Percentiles rank a stretch among this genome's conserved stretches.
These are phyloP conservation scores for Holothuria leucospilota DNA, from an alignment of 53 echinoderm and acorn worm genomes.

Conservation along the genomic window DNA sequence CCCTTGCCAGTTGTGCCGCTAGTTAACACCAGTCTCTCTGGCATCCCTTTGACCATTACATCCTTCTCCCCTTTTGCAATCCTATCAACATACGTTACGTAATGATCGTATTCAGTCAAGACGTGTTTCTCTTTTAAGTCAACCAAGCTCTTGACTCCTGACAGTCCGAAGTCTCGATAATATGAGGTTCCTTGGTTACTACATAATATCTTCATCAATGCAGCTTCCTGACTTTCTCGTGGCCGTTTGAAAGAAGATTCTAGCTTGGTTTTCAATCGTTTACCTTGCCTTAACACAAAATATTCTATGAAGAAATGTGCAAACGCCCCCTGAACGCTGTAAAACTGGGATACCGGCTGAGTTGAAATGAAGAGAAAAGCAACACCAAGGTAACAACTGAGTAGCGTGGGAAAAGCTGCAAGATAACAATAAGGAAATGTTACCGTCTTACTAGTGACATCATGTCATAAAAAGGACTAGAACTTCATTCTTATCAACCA, in stretches of 20 bases:
- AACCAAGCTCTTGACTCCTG: background rate
- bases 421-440: background rate
- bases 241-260: background rate
- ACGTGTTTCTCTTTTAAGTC: background rate
- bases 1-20: conserved; percentile 7
- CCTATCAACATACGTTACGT: background rate
- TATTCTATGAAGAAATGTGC: background rate
- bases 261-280: background rate
- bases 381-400: background rate
- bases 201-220: background rate
- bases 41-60: conserved; percentile 1
- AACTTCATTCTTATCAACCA: too few species aligned
- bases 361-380: conserved; percentile 21
- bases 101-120: conserved; percentile 7
- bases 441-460: too few species aligned
- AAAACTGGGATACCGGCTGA: conserved; percentile 24
- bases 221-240: background rate
- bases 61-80: background rate
- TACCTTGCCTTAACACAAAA: background rate
- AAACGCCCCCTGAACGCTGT: background rate
- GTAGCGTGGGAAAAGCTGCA: background rate
- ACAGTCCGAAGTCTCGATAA: background rate
- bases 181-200: background rate
- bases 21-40: conserved; percentile 12
- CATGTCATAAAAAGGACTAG: too few species aligned